Evolutionary conservation across 2,797 vertebrate species (phyloP), one percentile per base, ranked within the genome.

Genomic region (Garrulus glandarius): DNA sequence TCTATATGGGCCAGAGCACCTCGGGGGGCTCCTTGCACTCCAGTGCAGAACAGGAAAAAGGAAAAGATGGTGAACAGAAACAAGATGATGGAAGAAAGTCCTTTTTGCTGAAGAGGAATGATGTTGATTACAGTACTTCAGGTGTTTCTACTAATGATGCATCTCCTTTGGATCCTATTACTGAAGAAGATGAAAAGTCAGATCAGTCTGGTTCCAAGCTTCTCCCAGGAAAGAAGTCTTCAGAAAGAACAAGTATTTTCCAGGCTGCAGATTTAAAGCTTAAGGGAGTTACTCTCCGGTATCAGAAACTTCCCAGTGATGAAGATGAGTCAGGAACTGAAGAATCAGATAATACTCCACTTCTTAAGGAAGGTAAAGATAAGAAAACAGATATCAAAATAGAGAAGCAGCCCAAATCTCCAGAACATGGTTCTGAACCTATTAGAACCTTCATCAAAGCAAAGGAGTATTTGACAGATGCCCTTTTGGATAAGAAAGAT

Each of bases 401-500:
- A 17, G 98, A 98, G 60, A 98, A 59, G 49, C 95, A 77, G 13
- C 72, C 97, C 59, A 98, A 97, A 95, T 98, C 98, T 72, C 98
- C 97, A 19, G 97, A 98, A 49, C 98, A 97, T 69, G 95, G 97
- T 9, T 84, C 98, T 10, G 98, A 98, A 84, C 96, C 98, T 5
- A 96, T 98, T 24, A 97, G 98, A 96, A 98, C 98, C 41, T 98
- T 99, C 94, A 97, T 98, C 81, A 99, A 99, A 96, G 99, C 99
- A 60, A 99, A 99, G 81, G 99, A 99, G 80, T 99, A 99, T 91
- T 97, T 99, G 79, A 99, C 99, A 1, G 99, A 99, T 36, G 98
- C 98, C 83, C 99, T 98, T 94, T 96, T 99, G 82, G 99, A 99
- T 97, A 99, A 99, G 97, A 99, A 99, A 96, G 99, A 99, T 97